phyloP scores from a whole-genome alignment of 2,797 vertebrate genomes.

The Caiman crocodilus region DNA sequence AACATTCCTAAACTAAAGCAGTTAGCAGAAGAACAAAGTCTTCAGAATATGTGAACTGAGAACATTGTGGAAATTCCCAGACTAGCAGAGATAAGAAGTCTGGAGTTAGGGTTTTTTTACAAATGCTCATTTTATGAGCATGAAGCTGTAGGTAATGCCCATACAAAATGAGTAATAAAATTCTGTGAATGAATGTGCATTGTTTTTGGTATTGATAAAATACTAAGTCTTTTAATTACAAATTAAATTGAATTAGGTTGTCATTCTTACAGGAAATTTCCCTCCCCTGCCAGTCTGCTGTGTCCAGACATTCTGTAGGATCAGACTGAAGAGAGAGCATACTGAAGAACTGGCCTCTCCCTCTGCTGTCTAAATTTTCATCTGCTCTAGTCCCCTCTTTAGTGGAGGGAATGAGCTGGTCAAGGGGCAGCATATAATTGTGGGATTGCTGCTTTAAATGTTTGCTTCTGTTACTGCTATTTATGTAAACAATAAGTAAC shows the following conservation, averaged over 20 bases:
- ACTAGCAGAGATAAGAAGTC: background rate
- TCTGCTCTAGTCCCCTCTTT: background rate
- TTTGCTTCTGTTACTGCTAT: background rate
- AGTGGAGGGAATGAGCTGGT: background rate
- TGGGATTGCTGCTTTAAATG: background rate
- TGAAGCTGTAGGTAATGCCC: background rate
- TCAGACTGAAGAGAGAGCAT: too few species aligned
- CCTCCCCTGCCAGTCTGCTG: background rate
- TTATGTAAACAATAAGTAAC: constrained; percentile 1
- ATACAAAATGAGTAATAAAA: background rate
- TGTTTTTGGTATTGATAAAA: background rate
- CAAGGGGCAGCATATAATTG: background rate
- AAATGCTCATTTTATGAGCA: background rate
- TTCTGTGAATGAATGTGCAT: background rate
- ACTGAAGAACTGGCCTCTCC: background rate
- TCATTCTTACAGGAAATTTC: background rate
- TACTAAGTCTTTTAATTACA: background rate
- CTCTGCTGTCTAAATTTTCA: background rate
- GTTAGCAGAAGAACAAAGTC: background rate
- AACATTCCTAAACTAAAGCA: background rate
- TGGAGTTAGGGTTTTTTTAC: background rate
- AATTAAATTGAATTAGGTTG: fast-evolving
- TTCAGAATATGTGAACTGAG: background rate
- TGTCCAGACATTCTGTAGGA: background rate
- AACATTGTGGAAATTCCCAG: background rate